These are phyloP conservation scores for Orchesellides sinensis DNA, from an alignment of 2,888 invertebrate species.

Conservation along the genomic window DNA sequence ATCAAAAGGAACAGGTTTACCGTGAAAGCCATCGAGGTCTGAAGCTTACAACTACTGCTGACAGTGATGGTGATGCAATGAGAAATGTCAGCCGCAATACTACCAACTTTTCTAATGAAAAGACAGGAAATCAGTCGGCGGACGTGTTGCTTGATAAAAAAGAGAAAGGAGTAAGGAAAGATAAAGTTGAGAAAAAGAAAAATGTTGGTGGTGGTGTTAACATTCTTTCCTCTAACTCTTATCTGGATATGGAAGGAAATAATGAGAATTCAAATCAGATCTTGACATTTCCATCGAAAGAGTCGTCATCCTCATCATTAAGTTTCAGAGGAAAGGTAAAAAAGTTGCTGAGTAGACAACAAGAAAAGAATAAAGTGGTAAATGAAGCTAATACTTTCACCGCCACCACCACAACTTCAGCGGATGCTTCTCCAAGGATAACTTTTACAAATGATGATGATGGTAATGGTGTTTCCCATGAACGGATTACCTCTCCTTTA, in stretches of 20 bases:
- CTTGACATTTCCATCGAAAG: conserved; percentile 46
- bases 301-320: too few species aligned
- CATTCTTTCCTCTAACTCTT: background rate
- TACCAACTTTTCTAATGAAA: conserved; percentile 44
- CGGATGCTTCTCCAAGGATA: background rate
- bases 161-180: conserved; percentile 23
- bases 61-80: conserved; percentile 5
- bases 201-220: too few species aligned
- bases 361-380: conserved; percentile 30
- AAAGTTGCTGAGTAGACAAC: conserved; percentile 42
- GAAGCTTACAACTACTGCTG: background rate
- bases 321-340: conserved; percentile 41
- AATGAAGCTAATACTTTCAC: conserved; percentile 24
- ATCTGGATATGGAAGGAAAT: conserved; percentile 18
- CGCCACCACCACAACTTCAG: conserved; percentile 6
- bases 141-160: background rate
- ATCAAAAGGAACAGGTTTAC: background rate
- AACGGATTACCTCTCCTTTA: background rate
- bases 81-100: conserved; percentile 35
- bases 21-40: conserved; percentile 37
- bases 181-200: conserved; percentile 24
- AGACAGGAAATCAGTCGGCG: conserved; percentile 46
- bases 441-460: background rate
- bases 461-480: background rate
- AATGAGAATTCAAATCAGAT: conserved; percentile 62